Percentiles rank a stretch among this genome's conserved stretches.
Evolutionary conservation across 2,888 invertebrate genomes (phyloP).

Genomic region (Lepetodrilus schrolli): DNA sequence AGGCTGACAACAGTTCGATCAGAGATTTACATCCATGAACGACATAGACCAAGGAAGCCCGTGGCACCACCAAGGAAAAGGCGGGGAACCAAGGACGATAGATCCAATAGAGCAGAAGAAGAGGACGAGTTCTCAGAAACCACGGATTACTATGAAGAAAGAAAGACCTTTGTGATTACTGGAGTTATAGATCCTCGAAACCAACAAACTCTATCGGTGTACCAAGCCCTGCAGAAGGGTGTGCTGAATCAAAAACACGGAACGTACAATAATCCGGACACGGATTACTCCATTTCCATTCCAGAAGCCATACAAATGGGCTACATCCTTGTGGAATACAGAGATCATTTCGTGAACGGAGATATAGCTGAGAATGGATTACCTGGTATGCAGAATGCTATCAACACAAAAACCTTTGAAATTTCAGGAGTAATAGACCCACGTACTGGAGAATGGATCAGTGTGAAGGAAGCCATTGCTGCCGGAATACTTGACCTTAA

Average conservation of each 20-base stretch:
- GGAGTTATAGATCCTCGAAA: slow-evolving; percentile 71
- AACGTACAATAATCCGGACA: slow-evolving; percentile 66
- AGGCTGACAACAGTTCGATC: slow-evolving; percentile 53
- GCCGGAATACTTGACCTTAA: slow-evolving; percentile 85
- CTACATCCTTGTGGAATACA: slow-evolving; percentile 65
- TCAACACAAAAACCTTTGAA: slow-evolving; percentile 57
- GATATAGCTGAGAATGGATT: slow-evolving; percentile 42
- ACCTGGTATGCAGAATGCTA: slow-evolving; percentile 49
- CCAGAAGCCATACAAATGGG: slow-evolving; percentile 72
- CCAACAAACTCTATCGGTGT: slow-evolving; percentile 64
- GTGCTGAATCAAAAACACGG: slow-evolving; percentile 68
- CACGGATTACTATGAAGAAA: slow-evolving; percentile 46
- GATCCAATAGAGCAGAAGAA: background rate
- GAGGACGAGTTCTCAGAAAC: slow-evolving; percentile 28
- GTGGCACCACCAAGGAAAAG: slow-evolving; percentile 50
- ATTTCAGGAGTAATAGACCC: slow-evolving; percentile 68
- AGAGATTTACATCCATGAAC: slow-evolving; percentile 66
- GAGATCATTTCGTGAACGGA: slow-evolving; percentile 52
- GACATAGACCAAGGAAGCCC: slow-evolving; percentile 49
- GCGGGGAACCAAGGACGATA: slow-evolving; percentile 31
- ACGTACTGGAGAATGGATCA: slow-evolving; percentile 76
- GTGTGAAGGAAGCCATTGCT: slow-evolving; percentile 84
- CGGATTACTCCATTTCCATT: slow-evolving; percentile 67
- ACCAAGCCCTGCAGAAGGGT: slow-evolving; percentile 68
- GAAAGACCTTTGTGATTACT: slow-evolving; percentile 60